Conservation (phyloP, 2,888 invertebrate species). For the Thereva unica region DNA sequence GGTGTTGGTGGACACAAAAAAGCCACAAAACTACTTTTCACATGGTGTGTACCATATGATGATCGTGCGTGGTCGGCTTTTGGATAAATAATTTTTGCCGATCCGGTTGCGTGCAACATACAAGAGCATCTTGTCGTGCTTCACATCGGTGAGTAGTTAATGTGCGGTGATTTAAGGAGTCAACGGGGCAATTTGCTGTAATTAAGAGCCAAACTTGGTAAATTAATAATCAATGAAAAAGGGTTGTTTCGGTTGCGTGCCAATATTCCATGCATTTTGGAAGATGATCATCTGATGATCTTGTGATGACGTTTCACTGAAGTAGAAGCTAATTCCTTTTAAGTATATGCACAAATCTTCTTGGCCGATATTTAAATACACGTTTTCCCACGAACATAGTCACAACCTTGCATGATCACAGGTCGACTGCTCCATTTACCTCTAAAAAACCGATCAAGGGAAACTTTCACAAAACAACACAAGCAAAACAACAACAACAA, state of each 20-base stretch:
- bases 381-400: no score
- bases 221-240: conserved; percentile 6
- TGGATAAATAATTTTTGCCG: no score
- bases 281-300: background rate
- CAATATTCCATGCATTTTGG: conserved; percentile 1
- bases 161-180: conserved; percentile 33
- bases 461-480: no score
- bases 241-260: conserved; percentile 19
- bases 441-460: no score
- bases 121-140: background rate
- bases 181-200: conserved; percentile 32
- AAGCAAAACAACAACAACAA: no score
- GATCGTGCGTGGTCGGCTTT: no score
- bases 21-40: conserved; percentile 4
- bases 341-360: conserved; percentile 1
- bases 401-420: no score
- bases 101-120: conserved; percentile 9
- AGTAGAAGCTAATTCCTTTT: conserved; percentile 4
- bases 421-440: no score
- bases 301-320: no score
- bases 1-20: background rate
- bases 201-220: conserved; percentile 23
- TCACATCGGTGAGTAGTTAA: conserved; percentile 15
- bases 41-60: background rate
- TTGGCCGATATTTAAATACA: background rate